phyloP scores from a whole-genome alignment of 2,113 vertebrate genomes.

The Struthidea cinerea region DNA sequence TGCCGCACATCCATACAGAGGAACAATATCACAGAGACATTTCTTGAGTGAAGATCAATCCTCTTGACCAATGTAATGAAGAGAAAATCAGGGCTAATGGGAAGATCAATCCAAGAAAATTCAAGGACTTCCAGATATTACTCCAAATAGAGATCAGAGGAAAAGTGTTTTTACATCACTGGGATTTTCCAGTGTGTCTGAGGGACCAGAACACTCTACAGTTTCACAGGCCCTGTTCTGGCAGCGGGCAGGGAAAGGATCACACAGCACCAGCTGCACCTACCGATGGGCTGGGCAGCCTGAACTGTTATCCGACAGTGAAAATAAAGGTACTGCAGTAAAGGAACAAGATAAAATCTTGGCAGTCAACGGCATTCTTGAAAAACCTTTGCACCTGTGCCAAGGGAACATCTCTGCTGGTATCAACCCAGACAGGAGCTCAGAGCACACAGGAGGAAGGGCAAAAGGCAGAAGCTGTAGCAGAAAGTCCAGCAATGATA shows the following conservation, averaged over 20 bases:
- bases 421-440: background rate
- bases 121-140: background rate
- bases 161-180: accelerated
- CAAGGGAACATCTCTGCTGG: background rate
- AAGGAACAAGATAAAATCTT: background rate
- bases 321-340: background rate
- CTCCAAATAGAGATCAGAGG: background rate
- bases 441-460: background rate
- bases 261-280: background rate
- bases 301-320: background rate
- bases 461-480: background rate
- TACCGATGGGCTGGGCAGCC: background rate
- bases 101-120: background rate
- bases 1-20: background rate
- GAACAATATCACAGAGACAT: background rate
- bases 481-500: background rate
- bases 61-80: background rate
- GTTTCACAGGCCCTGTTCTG: background rate
- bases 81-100: background rate
- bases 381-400: background rate
- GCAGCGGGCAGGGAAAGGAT: background rate
- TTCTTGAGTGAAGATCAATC: background rate
- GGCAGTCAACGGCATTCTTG: background rate
- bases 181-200: background rate
- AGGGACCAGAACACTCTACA: background rate